phyloP scores from a whole-genome alignment of 1,140 invertebrate genomes.

The Bombus confusus region DNA sequence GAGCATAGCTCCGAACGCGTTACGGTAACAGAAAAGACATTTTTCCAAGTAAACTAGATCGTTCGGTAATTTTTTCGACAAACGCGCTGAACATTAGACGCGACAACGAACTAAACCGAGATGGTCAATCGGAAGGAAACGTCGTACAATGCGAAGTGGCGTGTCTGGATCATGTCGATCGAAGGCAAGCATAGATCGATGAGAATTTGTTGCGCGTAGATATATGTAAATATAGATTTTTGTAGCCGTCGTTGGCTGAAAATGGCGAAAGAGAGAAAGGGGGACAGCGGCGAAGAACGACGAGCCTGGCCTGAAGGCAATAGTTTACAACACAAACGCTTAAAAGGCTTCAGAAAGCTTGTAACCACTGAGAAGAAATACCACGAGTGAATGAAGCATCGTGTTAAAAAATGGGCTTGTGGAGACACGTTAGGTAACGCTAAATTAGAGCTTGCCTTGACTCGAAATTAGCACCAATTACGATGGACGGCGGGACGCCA shows the following conservation, averaged over 20 bases:
- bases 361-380: conserved; percentile 70
- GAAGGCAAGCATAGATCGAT: too few relatives aligned
- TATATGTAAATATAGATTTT: too few relatives aligned
- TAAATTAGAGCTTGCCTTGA: conserved; percentile 49
- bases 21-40: too few relatives aligned
- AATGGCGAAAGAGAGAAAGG: background rate
- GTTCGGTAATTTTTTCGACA: too few relatives aligned
- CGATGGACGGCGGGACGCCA: background rate
- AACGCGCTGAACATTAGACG: too few relatives aligned
- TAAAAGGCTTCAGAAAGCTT: conserved; percentile 74
- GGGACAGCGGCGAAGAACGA: background rate
- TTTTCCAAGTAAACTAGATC: background rate
- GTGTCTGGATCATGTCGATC: too few relatives aligned
- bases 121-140: too few relatives aligned
- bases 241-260: background rate
- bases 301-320: conserved; percentile 28
- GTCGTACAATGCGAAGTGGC: too few relatives aligned
- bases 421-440: conserved; percentile 37
- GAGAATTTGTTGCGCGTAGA: background rate
- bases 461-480: conserved; percentile 35
- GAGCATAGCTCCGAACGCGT: too few relatives aligned
- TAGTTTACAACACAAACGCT: conserved; percentile 67
- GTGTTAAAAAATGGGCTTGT: conserved; percentile 36
- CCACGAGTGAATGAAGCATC: conserved; percentile 37
- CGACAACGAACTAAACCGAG: rapidly evolving